Conservation (phyloP, 2,113 vertebrate genomes). For the Erythrocercus mccallii region DNA sequence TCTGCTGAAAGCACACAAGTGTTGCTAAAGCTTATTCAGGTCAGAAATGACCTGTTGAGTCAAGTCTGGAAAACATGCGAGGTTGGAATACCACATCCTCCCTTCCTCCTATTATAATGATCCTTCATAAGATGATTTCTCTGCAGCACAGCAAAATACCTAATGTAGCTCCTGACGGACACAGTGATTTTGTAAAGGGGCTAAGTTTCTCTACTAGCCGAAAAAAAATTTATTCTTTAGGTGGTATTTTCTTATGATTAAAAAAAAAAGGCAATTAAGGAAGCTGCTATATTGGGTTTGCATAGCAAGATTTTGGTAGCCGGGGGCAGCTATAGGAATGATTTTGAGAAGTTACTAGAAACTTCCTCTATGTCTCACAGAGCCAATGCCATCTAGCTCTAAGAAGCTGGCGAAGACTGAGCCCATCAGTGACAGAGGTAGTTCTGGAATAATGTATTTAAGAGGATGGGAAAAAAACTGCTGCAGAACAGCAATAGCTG, state of each 20-base stretch:
- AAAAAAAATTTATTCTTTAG: not conserved
- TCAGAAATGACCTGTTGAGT: not conserved
- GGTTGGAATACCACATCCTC: not conserved
- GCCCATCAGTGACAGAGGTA: not conserved
- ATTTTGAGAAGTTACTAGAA: not conserved
- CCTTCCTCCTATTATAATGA: not conserved
- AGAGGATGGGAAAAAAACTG: not conserved
- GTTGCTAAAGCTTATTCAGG: not conserved
- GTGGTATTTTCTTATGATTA: not conserved
- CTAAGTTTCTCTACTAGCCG: not conserved
- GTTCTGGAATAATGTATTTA: not conserved
- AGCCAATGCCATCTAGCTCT: not conserved
- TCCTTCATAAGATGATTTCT: not conserved
- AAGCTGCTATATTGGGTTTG: not conserved
- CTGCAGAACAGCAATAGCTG: not conserved
- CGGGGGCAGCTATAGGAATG: fast-evolving
- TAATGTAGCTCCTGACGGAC: not conserved
- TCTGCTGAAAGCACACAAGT: not conserved
- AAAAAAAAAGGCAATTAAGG: not conserved
- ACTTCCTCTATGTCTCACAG: not conserved
- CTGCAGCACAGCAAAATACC: not conserved
- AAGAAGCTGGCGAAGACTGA: fast-evolving
- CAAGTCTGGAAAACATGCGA: not conserved
- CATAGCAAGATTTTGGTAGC: not conserved
- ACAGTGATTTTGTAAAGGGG: not conserved